phyloP scores from a whole-genome alignment of 1,140 invertebrate species.

The Drosophila miranda region DNA sequence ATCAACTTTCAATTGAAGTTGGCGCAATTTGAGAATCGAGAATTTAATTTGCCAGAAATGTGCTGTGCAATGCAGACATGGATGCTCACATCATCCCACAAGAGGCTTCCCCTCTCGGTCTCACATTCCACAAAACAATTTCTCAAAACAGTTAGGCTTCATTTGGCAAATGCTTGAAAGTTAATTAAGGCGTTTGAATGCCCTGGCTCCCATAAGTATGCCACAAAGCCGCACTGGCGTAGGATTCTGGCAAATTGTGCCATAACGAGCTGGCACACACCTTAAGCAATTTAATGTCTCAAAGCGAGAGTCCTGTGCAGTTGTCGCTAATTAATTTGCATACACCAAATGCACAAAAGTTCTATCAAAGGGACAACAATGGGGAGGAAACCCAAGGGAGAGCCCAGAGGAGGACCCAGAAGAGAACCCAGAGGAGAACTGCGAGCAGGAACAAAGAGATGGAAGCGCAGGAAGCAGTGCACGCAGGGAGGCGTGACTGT shows the following conservation, averaged over 20 bases:
- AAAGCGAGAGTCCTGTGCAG: conserved; percentile 2
- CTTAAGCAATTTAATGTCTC: conserved; percentile 26
- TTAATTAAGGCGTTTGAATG: conserved; percentile 34
- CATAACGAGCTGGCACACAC: conserved; percentile 35
- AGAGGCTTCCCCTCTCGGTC: not conserved
- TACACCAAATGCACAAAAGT: conserved; percentile 37
- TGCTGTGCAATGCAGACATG: conserved; percentile 9
- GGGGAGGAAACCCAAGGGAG: not conserved
- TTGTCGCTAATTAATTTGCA: conserved; percentile 62
- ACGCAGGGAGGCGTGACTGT: conserved; percentile 25
- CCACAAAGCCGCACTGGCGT: conserved; percentile 11
- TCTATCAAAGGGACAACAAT: conserved; percentile 41
- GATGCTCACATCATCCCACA: not conserved
- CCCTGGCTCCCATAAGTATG: conserved; percentile 22
- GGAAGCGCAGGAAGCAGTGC: too few species aligned
- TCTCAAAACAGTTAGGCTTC: not conserved
- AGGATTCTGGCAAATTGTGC: conserved; percentile 8
- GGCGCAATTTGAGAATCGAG: conserved; percentile 24
- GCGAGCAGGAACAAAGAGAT: too few species aligned
- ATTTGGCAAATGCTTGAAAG: conserved; percentile 20
- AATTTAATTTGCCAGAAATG: conserved; percentile 36
- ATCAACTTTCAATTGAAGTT: conserved; percentile 38
- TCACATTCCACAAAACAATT: conserved; percentile 5
- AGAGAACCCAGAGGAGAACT: too few species aligned
- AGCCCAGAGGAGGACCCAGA: too few species aligned